Evolutionary conservation across 2,888 invertebrate species (phyloP), one percentile per base, ranked within the genome.

Genomic region (Pollenia angustigena): DNA sequence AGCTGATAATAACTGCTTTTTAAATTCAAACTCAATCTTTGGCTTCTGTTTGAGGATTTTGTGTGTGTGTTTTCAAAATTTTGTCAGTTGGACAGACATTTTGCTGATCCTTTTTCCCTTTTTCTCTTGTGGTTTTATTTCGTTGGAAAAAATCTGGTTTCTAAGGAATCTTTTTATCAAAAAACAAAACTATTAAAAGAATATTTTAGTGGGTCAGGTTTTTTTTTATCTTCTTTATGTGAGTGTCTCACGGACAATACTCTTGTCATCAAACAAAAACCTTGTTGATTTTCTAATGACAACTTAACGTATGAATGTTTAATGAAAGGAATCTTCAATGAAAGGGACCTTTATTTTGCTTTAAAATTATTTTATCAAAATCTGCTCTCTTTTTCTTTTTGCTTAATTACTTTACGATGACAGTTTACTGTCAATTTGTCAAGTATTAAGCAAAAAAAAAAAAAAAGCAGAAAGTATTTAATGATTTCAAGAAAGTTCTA

Each of bases 231-330:
- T 46, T 42, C 72, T 72, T 46, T 54, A 6, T 68, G 16, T 42
- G 58, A 44, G 50, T 72, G 9, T 48, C 12, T 54, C 56, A 66
- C 60, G 66, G 66, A 68, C 14, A 44, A 50, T 84, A 66, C 32
- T 32, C 32, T 79, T 84, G 66, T 84, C 79, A 74, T 66, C 54
- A n/a, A 74, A 72, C 66, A 84, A 81, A 32, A 72, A 81, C 44
- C 81, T 81, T 78, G 87, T 87, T 87, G 87, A 87, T 87, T 81
- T 87, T 66, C 81, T 72, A 84, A 84, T 84, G 81, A 87, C 87
- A 80, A 64, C 83, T 84, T 72, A 32, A 56, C 54, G 54, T 54
- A 42, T 52, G 46, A 40, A 50, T 11, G 7, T 6, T 32, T 32
- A 11, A 42, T 60, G 40, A 60, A 18, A 7, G 11, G 9, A 56